Evolutionary conservation across 2,113 vertebrate genomes (phyloP).

Genomic region (Cervus canadensis): DNA sequence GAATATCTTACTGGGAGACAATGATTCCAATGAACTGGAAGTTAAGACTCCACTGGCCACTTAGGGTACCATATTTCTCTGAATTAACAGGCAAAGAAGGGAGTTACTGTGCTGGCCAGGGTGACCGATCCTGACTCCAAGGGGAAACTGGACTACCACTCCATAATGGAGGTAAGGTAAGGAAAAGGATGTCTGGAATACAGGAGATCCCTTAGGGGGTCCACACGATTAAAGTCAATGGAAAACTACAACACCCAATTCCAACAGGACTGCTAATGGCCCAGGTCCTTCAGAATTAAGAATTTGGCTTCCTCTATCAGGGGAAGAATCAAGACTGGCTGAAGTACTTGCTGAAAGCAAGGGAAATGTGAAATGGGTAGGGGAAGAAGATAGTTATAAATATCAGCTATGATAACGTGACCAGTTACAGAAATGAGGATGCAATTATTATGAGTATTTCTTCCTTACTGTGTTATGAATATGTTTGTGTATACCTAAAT

Average conservation of each 20-base stretch:
- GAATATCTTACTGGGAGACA: background rate
- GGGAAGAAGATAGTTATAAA: background rate
- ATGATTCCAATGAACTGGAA: background rate
- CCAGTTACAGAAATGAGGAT: background rate
- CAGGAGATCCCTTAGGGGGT: background rate
- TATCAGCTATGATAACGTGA: background rate
- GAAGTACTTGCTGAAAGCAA: background rate
- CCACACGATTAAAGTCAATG: background rate
- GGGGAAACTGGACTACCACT: background rate
- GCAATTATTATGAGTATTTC: background rate
- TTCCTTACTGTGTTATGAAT: background rate
- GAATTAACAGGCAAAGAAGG: background rate
- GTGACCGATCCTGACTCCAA: background rate
- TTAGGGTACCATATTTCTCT: background rate
- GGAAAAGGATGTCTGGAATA: background rate
- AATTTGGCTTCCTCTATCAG: background rate
- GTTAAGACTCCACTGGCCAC: background rate
- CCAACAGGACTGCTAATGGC: background rate
- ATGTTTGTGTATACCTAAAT: background rate
- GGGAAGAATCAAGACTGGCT: background rate
- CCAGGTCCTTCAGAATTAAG: background rate
- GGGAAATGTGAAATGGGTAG: background rate
- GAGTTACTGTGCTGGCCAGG: background rate
- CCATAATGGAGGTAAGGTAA: background rate
- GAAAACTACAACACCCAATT: background rate